These are phyloP conservation scores for Micropoecilia bifurca DNA, from an alignment of 2,797 vertebrate species.

Conservation along the genomic window DNA sequence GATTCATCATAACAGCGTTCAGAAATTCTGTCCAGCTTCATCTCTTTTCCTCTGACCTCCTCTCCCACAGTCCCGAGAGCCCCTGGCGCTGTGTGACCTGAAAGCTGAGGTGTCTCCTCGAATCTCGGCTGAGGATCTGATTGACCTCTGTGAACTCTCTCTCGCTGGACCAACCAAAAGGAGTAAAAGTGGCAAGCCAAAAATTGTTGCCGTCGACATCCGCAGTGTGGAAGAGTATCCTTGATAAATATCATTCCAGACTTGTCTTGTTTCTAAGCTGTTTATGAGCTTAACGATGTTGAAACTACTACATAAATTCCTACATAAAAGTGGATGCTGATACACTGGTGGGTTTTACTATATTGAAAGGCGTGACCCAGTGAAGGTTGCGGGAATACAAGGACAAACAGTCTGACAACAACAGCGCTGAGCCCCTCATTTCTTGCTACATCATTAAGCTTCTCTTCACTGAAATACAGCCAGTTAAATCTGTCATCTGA, in stretches of 20 bases:
- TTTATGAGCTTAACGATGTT: neutral
- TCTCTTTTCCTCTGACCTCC: conserved; percentile 30
- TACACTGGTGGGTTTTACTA: neutral
- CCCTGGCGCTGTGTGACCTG: conserved; percentile 90
- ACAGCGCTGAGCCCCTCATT: neutral
- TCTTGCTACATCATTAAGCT: neutral
- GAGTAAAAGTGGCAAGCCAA: conserved; percentile 90
- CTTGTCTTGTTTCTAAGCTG: neutral
- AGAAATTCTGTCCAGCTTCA: conserved; percentile 21
- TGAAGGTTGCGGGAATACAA: neutral
- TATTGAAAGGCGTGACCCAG: neutral
- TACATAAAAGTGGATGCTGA: neutral
- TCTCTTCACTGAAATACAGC: neutral
- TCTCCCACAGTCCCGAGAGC: conserved; percentile 88
- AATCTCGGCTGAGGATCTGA: conserved; percentile 96
- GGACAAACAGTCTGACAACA: neutral
- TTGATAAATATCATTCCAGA: conserved; percentile 46
- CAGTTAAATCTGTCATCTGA: conserved; percentile 1
- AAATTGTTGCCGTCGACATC: conserved; percentile 94
- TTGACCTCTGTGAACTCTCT: conserved; percentile 92
- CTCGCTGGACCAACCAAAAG: conserved; percentile 83
- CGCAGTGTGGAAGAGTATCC: conserved; percentile 96
- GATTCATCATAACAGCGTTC: conserved; percentile 16
- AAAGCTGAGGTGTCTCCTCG: conserved; percentile 94
- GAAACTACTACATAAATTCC: neutral